Evolutionary conservation across 2,113 vertebrate species (phyloP), one percentile per base, ranked within the genome.

Genomic region (Pristiophorus japonicus): DNA sequence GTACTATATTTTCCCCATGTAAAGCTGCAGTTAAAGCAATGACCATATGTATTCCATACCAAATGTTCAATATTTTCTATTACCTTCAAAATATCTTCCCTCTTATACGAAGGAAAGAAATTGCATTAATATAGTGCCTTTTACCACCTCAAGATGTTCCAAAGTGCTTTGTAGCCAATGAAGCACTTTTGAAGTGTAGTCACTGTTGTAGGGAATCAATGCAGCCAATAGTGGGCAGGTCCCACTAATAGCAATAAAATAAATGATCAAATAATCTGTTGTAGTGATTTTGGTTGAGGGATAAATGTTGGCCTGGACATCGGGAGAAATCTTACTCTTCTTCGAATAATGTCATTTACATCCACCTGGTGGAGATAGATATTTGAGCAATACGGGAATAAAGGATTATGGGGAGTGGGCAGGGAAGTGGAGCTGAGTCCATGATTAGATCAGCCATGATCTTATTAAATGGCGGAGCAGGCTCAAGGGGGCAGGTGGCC

Each of bases 1-100:
- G 99, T 99, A 96, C 66, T 47, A 51, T 30, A 7, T 6, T 42
- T 90, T 16, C 42, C 10, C 27, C 38, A 47, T 94, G 63, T 14
- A 67, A 67, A 51, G 14, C 66, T 94, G 45, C 45, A 90, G 51
- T 51, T 30, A 59, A 90, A 2, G 4, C 22, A 30, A 6, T 70
- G 66, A 59, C 51, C 27, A 6, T 45, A 59, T 1, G 59, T 90
- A 59, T 16, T 30, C 87, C 87, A 62, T 90, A n/a, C 85, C 47
- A 88, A 14, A 3, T 45, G 8, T 67, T 70, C 38, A 94, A 14
- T 12, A 27, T 73, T 47, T 70, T 91, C 55, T 94, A 27, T 94
- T 70, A 22, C 65, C n/a, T 70, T 67, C 18, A 70, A 55, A 30
- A 30, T 14, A 59, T 34, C 87, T 16, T n/a, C 51, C 87, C 27